Evolutionary conservation across 2,113 vertebrate genomes (phyloP), one percentile per base, ranked within the genome.

Genomic region (Zosterops lateralis): DNA sequence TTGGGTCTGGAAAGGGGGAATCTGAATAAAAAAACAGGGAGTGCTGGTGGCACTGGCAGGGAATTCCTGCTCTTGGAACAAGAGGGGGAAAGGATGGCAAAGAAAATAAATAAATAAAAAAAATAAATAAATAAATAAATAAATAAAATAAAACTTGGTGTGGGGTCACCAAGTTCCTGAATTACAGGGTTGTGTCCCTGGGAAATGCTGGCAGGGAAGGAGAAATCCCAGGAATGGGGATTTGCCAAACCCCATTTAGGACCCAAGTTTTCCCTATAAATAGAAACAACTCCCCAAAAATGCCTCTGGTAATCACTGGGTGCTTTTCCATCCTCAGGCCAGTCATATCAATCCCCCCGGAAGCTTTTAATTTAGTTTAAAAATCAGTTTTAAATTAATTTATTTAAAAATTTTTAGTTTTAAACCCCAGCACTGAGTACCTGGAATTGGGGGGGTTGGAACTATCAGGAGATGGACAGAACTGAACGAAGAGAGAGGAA

Each of bases 231-330:
- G 82, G 81, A 95, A 92, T 61, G 81, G 8, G 42, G 61, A 82
- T 82, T 57, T 36, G 38, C 50, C 54, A 61, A 94, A 32, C 20
- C 50, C 54, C 3, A 1, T 56, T 87, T 17, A 32, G 78, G 50
- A 92, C 32, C 17, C 0, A 0, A 15, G 15, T 34, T 92, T 79
- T 82, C 74, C 50, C 74, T 89, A 57, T 58, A 87, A 95, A 93
- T 42, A 95, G 74, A 87, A 92, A 56, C 34, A 84, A 66, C 76
- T 96, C 81, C 77, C 42, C 2, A 2, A 38, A 87, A 91, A 68
- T 22, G 31, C 62, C 12, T 24, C 6, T 7, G 53, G 13, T 12
- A 18, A 40, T 48, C 29, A 3, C 53, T 24, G 28, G 28, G 21
- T 42, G 73, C 17, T 92, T 91, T 78, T 71, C 66, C 57, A 28